Percentiles rank a stretch among this genome's conserved stretches.
Conservation (phyloP, 53 echinoderm and acorn worm species). For the Actinopyga echinites region DNA sequence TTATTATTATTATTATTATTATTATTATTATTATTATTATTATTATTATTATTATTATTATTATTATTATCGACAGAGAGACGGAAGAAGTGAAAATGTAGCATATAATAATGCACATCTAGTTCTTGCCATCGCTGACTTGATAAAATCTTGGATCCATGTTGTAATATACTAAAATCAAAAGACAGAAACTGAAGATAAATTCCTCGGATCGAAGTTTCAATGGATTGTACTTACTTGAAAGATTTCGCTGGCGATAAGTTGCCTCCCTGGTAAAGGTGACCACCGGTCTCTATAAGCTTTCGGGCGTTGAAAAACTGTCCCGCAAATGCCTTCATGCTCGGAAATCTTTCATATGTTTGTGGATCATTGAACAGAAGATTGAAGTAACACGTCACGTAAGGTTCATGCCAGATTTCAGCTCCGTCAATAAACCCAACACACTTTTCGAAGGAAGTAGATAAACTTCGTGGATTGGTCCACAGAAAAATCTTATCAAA, state of each 20-base stretch:
- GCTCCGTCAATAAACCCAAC: constrained; percentile 14
- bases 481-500: constrained; percentile 34
- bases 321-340: not conserved
- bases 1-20: too few species aligned
- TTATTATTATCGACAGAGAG: too few species aligned
- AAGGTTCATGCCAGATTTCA: constrained; percentile 21
- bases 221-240: constrained; percentile 19
- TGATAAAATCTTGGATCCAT: too few species aligned
- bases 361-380: not conserved
- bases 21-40: too few species aligned
- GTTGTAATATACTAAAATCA: too few species aligned
- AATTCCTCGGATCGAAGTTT: too few species aligned
- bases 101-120: too few species aligned
- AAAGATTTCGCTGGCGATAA: not conserved
- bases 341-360: not conserved
- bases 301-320: constrained; percentile 8
- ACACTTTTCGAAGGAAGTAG: constrained; percentile 28
- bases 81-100: too few species aligned
- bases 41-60: too few species aligned
- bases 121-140: too few species aligned
- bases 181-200: too few species aligned
- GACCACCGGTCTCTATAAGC: not conserved
- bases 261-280: constrained; percentile 31
- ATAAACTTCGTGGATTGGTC: not conserved
- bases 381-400: constrained; percentile 12